Evolutionary conservation across 1,140 invertebrate genomes (phyloP).

Genomic region (Portunus trituberculatus): DNA sequence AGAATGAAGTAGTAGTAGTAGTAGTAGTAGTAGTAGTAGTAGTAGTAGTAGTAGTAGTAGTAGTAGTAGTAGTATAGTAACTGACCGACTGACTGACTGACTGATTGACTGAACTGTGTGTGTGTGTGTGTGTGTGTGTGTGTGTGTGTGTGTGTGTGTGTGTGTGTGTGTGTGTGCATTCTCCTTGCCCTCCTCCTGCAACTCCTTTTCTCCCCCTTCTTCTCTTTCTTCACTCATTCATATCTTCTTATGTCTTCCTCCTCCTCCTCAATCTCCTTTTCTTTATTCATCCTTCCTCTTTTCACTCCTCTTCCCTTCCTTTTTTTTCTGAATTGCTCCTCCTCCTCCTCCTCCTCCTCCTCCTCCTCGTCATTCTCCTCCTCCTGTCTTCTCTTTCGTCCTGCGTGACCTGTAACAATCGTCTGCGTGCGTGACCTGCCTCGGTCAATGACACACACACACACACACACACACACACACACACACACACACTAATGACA

Average conservation of each 20-base stretch:
- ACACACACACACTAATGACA: constrained; percentile 9
- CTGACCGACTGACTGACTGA: too few relatives aligned
- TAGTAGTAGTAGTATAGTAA: neutral
- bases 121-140: neutral
- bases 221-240: neutral
- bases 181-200: neutral
- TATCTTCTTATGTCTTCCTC: neutral
- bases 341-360: neutral
- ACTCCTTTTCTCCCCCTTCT: neutral
- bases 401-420: constrained; percentile 6
- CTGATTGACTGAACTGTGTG: too few relatives aligned
- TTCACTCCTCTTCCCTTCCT: neutral
- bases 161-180: neutral
- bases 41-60: constrained; percentile 22
- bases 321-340: neutral
- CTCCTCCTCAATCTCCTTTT: neutral
- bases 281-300: neutral
- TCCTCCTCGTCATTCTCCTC: neutral
- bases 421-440: neutral
- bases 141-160: constrained; percentile 20
- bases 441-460: constrained; percentile 27
- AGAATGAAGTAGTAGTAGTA: too few relatives aligned
- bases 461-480: constrained; percentile 41
- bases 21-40: constrained; percentile 10
- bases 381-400: neutral